A percentile compares a stretch with the other conserved stretches of the same genome.
phyloP scores from a whole-genome alignment of 2,113 vertebrate species.

The Recurvirostra avosetta region DNA sequence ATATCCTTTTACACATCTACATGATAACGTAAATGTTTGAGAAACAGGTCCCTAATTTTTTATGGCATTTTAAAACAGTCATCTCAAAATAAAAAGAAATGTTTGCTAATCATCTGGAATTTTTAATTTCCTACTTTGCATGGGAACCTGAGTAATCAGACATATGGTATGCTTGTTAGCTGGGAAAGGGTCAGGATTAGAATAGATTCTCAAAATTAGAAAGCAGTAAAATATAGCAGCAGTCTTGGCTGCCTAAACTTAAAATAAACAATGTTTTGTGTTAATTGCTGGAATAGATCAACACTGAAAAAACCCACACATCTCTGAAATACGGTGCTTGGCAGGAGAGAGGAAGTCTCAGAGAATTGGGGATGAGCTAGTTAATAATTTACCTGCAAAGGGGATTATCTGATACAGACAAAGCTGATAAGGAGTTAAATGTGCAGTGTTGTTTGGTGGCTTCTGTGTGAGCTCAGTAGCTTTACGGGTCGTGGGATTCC shows the following conservation, averaged over 20 bases:
- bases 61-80: not conserved
- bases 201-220: conserved; percentile 30
- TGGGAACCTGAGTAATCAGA: conserved; percentile 55
- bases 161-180: conserved; percentile 64
- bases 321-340: not conserved
- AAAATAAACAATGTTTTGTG: not conserved
- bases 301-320: not conserved
- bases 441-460: not conserved
- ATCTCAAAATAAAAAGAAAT: conserved; percentile 56
- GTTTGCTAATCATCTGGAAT: conserved; percentile 56
- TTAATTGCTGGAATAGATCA: conserved; percentile 27
- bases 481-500: not conserved
- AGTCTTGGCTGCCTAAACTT: conserved; percentile 13
- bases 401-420: not conserved
- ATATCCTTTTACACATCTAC: not conserved
- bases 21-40: not conserved
- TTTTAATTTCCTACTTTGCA: conserved; percentile 67
- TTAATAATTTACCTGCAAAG: not conserved
- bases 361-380: not conserved
- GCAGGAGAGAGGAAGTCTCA: not conserved
- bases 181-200: conserved; percentile 41
- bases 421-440: not conserved
- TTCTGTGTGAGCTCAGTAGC: not conserved
- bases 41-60: not conserved
- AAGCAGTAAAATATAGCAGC: conserved; percentile 23